Base-by-base conservation (phyloP, 2,888 invertebrate genomes). In the Bellardia bayeri region DNA sequence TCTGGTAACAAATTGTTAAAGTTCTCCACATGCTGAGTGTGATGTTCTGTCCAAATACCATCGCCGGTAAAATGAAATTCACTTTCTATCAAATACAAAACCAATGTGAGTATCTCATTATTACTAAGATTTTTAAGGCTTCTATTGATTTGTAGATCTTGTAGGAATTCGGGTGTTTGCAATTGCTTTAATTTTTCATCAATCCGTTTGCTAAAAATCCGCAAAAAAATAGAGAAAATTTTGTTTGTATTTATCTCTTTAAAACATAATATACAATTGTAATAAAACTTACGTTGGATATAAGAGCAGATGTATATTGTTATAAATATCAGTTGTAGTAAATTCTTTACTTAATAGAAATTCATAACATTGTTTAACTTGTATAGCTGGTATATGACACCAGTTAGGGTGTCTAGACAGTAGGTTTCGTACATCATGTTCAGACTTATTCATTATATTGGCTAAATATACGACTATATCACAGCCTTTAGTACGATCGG, bases 41-140 rank as follows among this genome's bases (percentile, higher is more conserved):
- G 92, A 68, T 93, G 92, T 72, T 94, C 94, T 0, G 92, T 92
- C 96, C 96, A 97, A 58, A 97, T 94, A 0, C 96, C 97, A 91
- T 97, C 96, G 0, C 97, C 97, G 14, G 95, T 96, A 90, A 97
- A 97, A 92, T 97, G 96, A 92, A 95, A 95, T 90, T 95, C 95
- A 89, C 95, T 95, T 92, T 97, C 97, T 33, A 97, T 95, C 81
- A 95, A 94, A 91, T 97, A 97, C 64, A 97, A 91, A 75, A 95
- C 95, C 45, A 97, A 92, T 71, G 96, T 95, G 23, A 97, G 92
- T 71, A 95, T 93, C 87, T 96, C 95, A 16, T 92, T 91, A 68
- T 95, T 95, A 0, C 93, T 94, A 1, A 95, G 90, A 0, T 90
- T 83, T 0, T 89, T 37, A 7, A 93, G 94, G 64, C 88, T 91